Percentiles rank a stretch among this genome's conserved stretches.
These are phyloP conservation scores for Ceramica pisi DNA, from an alignment of 2,888 invertebrate species.

Conservation along the genomic window DNA sequence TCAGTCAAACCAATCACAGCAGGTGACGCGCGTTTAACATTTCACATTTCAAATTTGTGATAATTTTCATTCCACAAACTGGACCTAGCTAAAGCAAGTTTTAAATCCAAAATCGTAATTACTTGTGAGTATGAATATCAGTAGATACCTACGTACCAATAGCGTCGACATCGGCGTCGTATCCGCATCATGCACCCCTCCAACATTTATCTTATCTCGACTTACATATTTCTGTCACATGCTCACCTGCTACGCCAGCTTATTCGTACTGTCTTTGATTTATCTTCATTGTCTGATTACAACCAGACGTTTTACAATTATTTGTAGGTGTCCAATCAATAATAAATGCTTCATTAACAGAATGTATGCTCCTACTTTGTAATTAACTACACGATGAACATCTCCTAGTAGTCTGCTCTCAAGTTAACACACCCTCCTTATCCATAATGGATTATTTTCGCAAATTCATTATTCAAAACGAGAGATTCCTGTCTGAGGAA, in stretches of 20 bases:
- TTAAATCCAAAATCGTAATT: slow-evolving; percentile 1
- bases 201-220: slow-evolving; percentile 38
- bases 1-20: background rate
- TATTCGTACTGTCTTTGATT: slow-evolving; percentile 26
- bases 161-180: background rate
- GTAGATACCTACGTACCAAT: background rate
- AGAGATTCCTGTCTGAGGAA: slow-evolving; percentile 46
- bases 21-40: background rate
- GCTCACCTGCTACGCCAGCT: background rate
- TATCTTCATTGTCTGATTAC: slow-evolving; percentile 29
- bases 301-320: background rate
- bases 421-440: slow-evolving; percentile 41
- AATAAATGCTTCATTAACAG: slow-evolving; percentile 8
- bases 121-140: background rate
- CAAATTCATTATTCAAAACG: slow-evolving; percentile 62
- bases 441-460: slow-evolving; percentile 61
- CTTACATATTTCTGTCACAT: slow-evolving; percentile 32
- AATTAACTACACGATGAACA: slow-evolving; percentile 30
- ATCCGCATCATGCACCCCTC: background rate
- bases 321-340: background rate
- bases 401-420: slow-evolving; percentile 15
- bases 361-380: slow-evolving; percentile 5
- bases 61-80: background rate
- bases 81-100: background rate
- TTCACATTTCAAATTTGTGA: background rate